A percentile compares a stretch with the other conserved stretches of the same genome.
Evolutionary conservation across 2,888 invertebrate species (phyloP).

Genomic region (Dione juno): DNA sequence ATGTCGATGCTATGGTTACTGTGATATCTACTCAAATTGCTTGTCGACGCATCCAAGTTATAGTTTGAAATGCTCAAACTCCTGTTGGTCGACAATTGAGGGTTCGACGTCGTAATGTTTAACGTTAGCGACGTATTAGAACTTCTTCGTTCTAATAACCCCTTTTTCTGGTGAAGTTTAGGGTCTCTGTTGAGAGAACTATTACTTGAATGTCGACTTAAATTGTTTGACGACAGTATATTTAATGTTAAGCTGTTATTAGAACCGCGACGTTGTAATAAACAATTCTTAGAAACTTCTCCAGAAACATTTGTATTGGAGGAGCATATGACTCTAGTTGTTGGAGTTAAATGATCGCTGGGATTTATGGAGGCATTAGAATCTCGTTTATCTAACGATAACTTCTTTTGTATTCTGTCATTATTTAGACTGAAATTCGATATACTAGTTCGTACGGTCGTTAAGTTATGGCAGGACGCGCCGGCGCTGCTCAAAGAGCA

Average conservation of each 20-base stretch:
- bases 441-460: constrained; percentile 73
- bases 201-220: constrained; percentile 84
- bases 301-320: constrained; percentile 75
- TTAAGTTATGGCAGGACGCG: constrained; percentile 73
- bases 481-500: constrained; percentile 76
- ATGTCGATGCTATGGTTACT: constrained; percentile 79
- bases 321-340: constrained; percentile 75
- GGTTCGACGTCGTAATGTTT: constrained; percentile 82
- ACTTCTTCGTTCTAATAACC: constrained; percentile 92
- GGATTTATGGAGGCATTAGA: constrained; percentile 94
- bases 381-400: constrained; percentile 91
- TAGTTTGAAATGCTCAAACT: constrained; percentile 80
- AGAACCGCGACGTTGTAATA: constrained; percentile 91
- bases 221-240: constrained; percentile 79
- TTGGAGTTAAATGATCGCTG: constrained; percentile 68
- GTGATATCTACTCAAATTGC: constrained; percentile 77
- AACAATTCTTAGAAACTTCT: constrained; percentile 83
- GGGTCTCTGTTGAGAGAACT: constrained; percentile 80
- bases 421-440: constrained; percentile 78
- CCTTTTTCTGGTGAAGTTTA: constrained; percentile 82
- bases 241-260: constrained; percentile 94
- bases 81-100: constrained; percentile 73
- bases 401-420: constrained; percentile 81
- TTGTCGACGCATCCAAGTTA: constrained; percentile 78
- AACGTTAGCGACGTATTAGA: constrained; percentile 96